Conservation (phyloP, 2,888 invertebrate genomes). For the Asteroscopus sphinx region DNA sequence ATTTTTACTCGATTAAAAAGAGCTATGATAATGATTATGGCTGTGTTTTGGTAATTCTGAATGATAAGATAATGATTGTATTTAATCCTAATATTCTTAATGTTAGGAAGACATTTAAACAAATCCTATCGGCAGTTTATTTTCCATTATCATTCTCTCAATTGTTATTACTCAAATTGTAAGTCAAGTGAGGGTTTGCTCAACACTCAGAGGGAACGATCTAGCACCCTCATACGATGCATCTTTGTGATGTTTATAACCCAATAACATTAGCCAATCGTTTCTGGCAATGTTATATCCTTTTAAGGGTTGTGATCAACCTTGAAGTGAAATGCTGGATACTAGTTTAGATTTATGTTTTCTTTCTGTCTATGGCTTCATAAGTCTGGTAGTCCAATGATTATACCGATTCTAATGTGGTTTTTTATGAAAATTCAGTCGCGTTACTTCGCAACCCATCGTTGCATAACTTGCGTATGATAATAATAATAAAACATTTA, state of each 20-base stretch:
- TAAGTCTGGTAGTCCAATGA: no score
- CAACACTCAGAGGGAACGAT: conserved; percentile 19
- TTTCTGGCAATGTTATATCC: not conserved
- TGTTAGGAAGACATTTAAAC: conserved; percentile 10
- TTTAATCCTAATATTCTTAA: not conserved
- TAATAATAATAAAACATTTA: no score
- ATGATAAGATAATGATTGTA: not conserved
- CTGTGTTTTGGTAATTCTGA: not conserved
- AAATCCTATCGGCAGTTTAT: conserved; percentile 23
- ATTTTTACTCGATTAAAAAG: no score
- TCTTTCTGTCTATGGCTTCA: not conserved
- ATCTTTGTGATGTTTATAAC: conserved; percentile 21
- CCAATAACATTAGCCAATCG: conserved; percentile 17
- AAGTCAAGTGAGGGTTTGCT: conserved; percentile 46
- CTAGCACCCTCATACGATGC: conserved; percentile 24
- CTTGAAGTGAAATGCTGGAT: not conserved
- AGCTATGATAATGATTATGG: no score
- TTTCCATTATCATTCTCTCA: conserved; percentile 43
- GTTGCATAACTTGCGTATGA: no score
- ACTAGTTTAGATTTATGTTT: not conserved
- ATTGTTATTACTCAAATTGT: conserved; percentile 48
- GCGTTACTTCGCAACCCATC: no score
- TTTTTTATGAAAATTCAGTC: no score
- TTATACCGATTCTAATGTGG: not conserved
- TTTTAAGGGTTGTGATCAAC: not conserved